Evolutionary conservation across 1,140 invertebrate species (phyloP), one percentile per base, ranked within the genome.

Genomic region (Eumaeus atala): DNA sequence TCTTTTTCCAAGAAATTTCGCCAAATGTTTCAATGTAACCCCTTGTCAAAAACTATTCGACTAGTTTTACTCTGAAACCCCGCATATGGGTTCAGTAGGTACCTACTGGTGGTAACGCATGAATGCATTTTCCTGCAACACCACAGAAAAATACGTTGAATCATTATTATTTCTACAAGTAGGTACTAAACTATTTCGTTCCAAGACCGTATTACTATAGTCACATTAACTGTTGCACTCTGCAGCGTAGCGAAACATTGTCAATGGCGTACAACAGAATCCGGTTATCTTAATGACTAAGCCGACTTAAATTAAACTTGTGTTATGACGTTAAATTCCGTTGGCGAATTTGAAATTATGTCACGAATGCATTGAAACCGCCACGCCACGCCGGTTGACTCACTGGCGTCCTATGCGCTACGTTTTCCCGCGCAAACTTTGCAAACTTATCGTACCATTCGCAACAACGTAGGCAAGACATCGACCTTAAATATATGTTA

Each of bases 351-450:
- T 51, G 57, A 67, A 70, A 73, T 60, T 59, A 67, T 70, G 65
- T 73, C 72, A 72, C 72, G 74, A 72, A 66, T 72, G 65, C 69
- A 55, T 54, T 65, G 67, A 59, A 62, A 64, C 66, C 63, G 67
- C 70, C 70, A 64, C 63, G 67, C 70, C 70, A 64, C 66, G 66
- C 58, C 50, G 55, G 70, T 73, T 77, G 76, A 76, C 69, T 77
- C 74, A 75, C 67, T 64, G 67, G 54, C 68, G 61, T 70, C 66
- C 71, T 64, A 72, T 72, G 71, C 72, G 56, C 62, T 73, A 72
- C 67, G 67, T 72, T 78, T 77, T 80, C 77, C 75, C 73, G 74
- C 77, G 72, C 56, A 72, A 70, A 76, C 56, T 69, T 61, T 65
- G 56, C 59, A 48, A 51, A 55, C 18, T 16, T 44, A 44, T 5